These are phyloP conservation scores for Scleropages formosus DNA, from an alignment of 2,797 vertebrate species.

Conservation along the genomic window DNA sequence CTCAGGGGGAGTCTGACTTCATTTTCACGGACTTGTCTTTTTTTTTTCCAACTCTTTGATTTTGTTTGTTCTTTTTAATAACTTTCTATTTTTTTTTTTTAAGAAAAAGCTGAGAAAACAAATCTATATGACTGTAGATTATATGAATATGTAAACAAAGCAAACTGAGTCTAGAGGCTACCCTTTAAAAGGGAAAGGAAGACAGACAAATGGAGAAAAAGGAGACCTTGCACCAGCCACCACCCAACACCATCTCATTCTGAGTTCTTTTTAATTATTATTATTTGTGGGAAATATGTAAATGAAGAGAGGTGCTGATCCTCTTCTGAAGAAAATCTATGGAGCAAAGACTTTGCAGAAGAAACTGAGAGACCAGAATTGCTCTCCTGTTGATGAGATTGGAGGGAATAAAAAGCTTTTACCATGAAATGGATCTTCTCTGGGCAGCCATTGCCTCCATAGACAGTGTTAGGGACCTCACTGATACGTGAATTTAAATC, in stretches of 20 bases:
- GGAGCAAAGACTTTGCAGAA: slow-evolving; percentile 28
- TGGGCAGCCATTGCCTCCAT: slow-evolving; percentile 55
- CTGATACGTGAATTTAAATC: slow-evolving; percentile 29
- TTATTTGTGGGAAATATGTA: slow-evolving; percentile 48
- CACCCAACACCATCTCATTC: slow-evolving; percentile 35
- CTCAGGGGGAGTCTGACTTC: slow-evolving; percentile 53
- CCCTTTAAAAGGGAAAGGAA: slow-evolving; percentile 78
- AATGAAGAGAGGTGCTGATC: slow-evolving; percentile 45
- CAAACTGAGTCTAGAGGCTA: slow-evolving; percentile 64
- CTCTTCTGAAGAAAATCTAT: slow-evolving; percentile 40
- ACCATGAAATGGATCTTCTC: slow-evolving; percentile 60
- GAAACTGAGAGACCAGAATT: slow-evolving; percentile 40
- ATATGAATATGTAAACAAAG: slow-evolving; percentile 65
- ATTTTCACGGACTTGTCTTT: slow-evolving; percentile 30
- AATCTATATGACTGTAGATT: slow-evolving; percentile 71
- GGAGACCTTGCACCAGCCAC: slow-evolving; percentile 36
- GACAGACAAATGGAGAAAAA: slow-evolving; percentile 32
- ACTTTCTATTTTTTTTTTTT: slow-evolving; percentile 68
- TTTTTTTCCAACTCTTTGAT: slow-evolving; percentile 51
- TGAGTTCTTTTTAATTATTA: slow-evolving; percentile 47
- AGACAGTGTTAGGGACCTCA: slow-evolving; percentile 7
- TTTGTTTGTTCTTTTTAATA: slow-evolving; percentile 60
- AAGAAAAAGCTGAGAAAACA: slow-evolving; percentile 54
- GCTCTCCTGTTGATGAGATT: slow-evolving; percentile 46
- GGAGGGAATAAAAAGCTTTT: slow-evolving; percentile 45